These are phyloP conservation scores for Leptopterna dolabrata DNA, from an alignment of 2,888 invertebrate genomes.

Conservation along the genomic window DNA sequence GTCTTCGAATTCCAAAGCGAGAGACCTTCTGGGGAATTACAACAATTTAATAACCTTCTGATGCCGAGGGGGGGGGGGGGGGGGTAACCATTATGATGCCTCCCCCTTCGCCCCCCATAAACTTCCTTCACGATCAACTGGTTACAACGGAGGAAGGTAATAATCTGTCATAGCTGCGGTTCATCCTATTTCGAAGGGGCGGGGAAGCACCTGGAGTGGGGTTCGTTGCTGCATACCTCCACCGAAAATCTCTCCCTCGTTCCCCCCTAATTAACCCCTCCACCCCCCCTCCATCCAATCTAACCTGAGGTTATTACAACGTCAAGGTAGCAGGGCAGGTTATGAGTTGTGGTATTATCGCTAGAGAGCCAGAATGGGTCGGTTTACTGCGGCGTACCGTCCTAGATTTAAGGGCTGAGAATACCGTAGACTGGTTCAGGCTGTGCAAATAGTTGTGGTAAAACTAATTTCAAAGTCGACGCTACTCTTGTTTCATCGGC, in stretches of 20 bases:
- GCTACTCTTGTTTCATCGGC: too few relatives aligned
- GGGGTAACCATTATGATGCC: neutral
- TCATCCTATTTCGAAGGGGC: neutral
- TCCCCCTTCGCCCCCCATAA: neutral
- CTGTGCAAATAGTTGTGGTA: too few relatives aligned
- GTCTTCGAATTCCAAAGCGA: neutral
- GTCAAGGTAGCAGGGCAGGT: neutral
- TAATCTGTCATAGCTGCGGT: conserved; percentile 8
- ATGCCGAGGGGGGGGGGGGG: neutral
- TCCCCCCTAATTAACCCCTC: neutral
- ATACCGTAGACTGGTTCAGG: too few relatives aligned
- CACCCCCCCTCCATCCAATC: neutral
- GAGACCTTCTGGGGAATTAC: neutral
- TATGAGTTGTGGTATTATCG: neutral
- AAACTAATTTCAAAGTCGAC: too few relatives aligned
- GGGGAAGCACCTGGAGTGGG: neutral
- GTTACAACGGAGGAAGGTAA: neutral
- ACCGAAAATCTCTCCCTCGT: neutral
- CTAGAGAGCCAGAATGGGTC: neutral
- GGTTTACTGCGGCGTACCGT: too few relatives aligned
- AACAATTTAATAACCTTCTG: conserved; percentile 1
- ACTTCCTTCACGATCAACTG: neutral
- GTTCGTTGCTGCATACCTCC: neutral
- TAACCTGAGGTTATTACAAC: neutral
- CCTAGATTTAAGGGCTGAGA: too few relatives aligned